These are phyloP conservation scores for Eclectus roratus DNA, from an alignment of 2,113 vertebrate genomes.

Conservation along the genomic window DNA sequence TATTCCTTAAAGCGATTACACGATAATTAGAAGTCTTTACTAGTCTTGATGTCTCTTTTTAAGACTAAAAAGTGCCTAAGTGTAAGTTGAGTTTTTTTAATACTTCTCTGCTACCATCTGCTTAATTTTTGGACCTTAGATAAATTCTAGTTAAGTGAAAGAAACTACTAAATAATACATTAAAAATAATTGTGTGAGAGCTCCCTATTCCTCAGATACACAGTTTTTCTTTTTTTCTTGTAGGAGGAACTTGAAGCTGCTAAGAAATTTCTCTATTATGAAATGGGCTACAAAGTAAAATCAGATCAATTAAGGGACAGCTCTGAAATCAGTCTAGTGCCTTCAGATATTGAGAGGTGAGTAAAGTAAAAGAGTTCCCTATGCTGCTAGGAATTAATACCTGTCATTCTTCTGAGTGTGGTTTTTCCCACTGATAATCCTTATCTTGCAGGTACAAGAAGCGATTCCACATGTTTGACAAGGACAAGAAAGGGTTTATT, in stretches of 20 bases:
- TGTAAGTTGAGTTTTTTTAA: not conserved
- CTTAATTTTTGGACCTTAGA: not conserved
- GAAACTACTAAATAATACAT: slow-evolving; percentile 11
- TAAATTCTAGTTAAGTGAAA: slow-evolving; percentile 12
- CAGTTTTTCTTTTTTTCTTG: not conserved
- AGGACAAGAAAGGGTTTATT: slow-evolving; percentile 94
- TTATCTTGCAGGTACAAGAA: slow-evolving; percentile 87
- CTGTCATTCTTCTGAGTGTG: not conserved
- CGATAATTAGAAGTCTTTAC: not conserved
- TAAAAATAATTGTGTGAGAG: not conserved
- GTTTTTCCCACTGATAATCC: not conserved
- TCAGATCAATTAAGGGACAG: slow-evolving; percentile 89
- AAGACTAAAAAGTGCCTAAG: not conserved
- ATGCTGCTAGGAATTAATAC: not conserved
- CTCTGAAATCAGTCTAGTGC: slow-evolving; percentile 85
- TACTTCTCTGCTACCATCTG: not conserved
- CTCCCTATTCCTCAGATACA: not conserved
- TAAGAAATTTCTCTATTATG: slow-evolving; percentile 87
- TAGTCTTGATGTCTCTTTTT: not conserved
- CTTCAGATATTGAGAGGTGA: slow-evolving; percentile 88
- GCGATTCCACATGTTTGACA: slow-evolving; percentile 95
- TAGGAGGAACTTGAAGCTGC: slow-evolving; percentile 89
- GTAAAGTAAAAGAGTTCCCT: not conserved
- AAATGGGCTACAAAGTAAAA: slow-evolving; percentile 97
- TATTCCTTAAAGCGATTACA: not conserved